Conservation (phyloP, 2,888 invertebrate species). For the Aproaerema taeniolella region DNA sequence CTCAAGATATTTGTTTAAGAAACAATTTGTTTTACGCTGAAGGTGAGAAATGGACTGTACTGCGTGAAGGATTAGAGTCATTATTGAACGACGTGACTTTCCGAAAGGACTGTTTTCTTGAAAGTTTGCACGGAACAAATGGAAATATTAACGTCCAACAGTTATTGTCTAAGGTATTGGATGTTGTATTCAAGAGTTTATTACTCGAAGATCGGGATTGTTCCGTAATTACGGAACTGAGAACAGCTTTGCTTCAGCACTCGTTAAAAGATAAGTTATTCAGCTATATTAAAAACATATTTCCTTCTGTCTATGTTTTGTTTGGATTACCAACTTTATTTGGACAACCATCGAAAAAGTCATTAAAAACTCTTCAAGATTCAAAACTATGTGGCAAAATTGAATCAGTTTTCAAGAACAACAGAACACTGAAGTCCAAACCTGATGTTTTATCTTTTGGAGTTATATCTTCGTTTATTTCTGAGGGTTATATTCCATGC, state of each 20-base stretch:
- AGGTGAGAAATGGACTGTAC: constrained; percentile 66
- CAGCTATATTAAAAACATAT: constrained; percentile 60
- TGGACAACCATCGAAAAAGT: constrained; percentile 38
- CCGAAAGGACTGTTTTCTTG: constrained; percentile 56
- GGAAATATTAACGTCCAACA: constrained; percentile 68
- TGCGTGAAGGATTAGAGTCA: constrained; percentile 53
- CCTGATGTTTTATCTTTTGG: constrained; percentile 50
- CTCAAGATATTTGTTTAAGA: constrained; percentile 73
- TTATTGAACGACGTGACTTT: constrained; percentile 47
- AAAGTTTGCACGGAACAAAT: constrained; percentile 70
- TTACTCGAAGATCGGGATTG: constrained; percentile 47
- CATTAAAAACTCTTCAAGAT: constrained; percentile 33
- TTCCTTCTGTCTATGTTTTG: constrained; percentile 55
- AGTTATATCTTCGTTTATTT: constrained; percentile 47
- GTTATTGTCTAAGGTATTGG: constrained; percentile 67
- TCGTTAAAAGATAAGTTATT: constrained; percentile 46
- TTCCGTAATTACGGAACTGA: constrained; percentile 41
- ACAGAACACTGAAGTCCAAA: constrained; percentile 29
- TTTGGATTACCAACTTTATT: constrained; percentile 45
- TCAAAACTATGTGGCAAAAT: constrained; percentile 47
- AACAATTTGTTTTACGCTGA: constrained; percentile 73
- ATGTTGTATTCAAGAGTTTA: constrained; percentile 61
- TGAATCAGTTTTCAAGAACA: constrained; percentile 39
- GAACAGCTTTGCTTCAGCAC: constrained; percentile 41
- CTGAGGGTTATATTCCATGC: constrained; percentile 62